Conservation (phyloP, 2,888 invertebrate genomes). For the Brenthis daphne region DNA sequence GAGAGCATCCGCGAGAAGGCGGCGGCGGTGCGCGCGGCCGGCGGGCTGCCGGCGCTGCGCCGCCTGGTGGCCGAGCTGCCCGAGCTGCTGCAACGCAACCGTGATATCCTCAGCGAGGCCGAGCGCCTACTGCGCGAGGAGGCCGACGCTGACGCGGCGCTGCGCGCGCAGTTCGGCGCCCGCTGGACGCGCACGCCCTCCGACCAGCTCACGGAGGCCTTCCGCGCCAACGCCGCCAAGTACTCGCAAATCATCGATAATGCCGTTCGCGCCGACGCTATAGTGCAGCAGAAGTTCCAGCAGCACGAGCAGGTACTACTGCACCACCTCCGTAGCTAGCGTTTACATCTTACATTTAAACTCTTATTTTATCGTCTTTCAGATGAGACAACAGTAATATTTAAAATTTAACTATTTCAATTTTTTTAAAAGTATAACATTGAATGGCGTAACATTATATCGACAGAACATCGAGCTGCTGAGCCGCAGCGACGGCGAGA, state of each 20-base stretch:
- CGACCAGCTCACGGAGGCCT: slow-evolving; percentile 92
- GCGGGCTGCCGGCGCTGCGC: slow-evolving; percentile 88
- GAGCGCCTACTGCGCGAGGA: slow-evolving; percentile 95
- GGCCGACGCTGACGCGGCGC: slow-evolving; percentile 92
- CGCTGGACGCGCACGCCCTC: slow-evolving; percentile 96
- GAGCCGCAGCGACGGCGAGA: slow-evolving; percentile 86
- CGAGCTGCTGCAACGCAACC: slow-evolving; percentile 93
- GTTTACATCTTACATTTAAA: no score
- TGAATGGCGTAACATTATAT: no score
- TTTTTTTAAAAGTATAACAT: no score
- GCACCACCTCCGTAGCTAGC: not conserved
- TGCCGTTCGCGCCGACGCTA: slow-evolving; percentile 90
- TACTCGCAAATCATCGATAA: slow-evolving; percentile 96
- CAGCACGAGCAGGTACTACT: slow-evolving; percentile 81
- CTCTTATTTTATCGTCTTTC: no score
- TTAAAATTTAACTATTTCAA: no score
- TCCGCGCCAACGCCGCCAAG: slow-evolving; percentile 93
- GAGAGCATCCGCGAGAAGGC: slow-evolving; percentile 95
- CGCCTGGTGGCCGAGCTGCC: slow-evolving; percentile 93
- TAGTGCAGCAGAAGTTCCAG: slow-evolving; percentile 93
- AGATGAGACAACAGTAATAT: no score
- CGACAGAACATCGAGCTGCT: slow-evolving; percentile 89
- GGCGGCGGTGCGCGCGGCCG: slow-evolving; percentile 86
- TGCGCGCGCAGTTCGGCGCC: slow-evolving; percentile 94
- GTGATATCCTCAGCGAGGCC: slow-evolving; percentile 95